These are phyloP conservation scores for Myotis pilosus DNA, from an alignment of 2,797 vertebrate species.

Conservation along the genomic window DNA sequence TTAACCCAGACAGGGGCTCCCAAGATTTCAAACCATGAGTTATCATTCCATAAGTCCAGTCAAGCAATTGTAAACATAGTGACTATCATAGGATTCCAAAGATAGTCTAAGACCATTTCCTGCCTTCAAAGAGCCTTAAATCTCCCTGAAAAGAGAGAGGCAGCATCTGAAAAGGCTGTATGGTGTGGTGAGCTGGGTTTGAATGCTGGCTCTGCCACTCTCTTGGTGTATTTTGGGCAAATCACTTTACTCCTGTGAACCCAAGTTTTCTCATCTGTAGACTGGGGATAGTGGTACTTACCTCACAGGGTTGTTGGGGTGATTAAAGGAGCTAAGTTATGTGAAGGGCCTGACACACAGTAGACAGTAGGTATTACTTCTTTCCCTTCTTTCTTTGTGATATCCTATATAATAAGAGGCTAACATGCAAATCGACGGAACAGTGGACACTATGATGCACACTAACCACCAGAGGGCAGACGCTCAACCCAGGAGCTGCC, in stretches of 20 bases:
- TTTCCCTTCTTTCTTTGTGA: neutral
- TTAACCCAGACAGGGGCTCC: neutral
- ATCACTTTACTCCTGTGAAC: neutral
- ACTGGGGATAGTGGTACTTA: neutral
- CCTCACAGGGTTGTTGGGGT: neutral
- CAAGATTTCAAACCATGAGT: neutral
- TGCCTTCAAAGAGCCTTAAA: neutral
- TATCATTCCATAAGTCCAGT: neutral
- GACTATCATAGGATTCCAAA: neutral
- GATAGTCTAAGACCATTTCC: neutral
- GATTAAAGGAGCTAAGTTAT: neutral
- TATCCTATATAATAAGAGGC: too few relatives aligned
- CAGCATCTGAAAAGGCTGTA: neutral
- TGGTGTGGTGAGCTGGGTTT: neutral
- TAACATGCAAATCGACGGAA: too few relatives aligned
- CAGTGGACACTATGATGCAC: too few relatives aligned
- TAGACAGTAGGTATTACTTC: neutral
- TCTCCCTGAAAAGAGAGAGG: neutral
- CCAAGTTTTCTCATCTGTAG: neutral
- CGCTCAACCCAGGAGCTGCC: too few relatives aligned
- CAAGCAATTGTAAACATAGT: neutral
- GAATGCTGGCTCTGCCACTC: neutral
- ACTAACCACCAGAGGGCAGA: too few relatives aligned
- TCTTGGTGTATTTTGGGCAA: neutral
- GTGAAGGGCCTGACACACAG: neutral